These are phyloP conservation scores for Theonella swinhoei DNA, from an alignment of 37 sponge, comb jelly and placozoan species.

Conservation along the genomic window DNA sequence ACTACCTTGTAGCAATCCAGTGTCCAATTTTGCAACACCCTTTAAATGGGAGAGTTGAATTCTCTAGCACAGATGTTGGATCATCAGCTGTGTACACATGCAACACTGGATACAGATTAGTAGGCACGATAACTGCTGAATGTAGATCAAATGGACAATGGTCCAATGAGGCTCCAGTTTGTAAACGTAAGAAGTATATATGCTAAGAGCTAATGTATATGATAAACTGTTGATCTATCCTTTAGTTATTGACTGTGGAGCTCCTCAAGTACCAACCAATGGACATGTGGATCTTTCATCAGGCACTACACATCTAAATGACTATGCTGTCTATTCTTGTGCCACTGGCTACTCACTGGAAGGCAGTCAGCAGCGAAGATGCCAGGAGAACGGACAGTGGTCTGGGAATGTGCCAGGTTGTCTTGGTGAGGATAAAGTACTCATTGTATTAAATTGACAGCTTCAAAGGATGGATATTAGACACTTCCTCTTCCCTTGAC, in stretches of 20 bases:
- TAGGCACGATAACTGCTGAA: neutral
- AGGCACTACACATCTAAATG: neutral
- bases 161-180: neutral
- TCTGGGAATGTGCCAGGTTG: constrained; percentile 23
- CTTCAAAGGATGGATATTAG: no score
- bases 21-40: neutral
- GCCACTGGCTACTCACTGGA: neutral
- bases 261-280: neutral
- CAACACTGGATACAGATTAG: neutral
- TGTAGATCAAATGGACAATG: neutral
- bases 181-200: neutral
- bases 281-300: neutral
- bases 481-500: no score
- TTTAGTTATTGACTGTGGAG: constrained; percentile 19
- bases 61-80: neutral
- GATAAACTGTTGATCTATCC: no score
- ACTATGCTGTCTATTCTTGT: constrained; percentile 4
- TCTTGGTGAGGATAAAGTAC: neutral
- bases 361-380: neutral
- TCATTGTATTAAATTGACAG: no score
- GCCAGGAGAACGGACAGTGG: constrained; percentile 25
- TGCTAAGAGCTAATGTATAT: no score
- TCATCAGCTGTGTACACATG: neutral
- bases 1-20: neutral
- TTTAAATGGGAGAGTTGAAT: neutral